Evolutionary conservation across 2,888 invertebrate species (phyloP), one percentile per base, ranked within the genome.

Genomic region (Brachyptera putata): DNA sequence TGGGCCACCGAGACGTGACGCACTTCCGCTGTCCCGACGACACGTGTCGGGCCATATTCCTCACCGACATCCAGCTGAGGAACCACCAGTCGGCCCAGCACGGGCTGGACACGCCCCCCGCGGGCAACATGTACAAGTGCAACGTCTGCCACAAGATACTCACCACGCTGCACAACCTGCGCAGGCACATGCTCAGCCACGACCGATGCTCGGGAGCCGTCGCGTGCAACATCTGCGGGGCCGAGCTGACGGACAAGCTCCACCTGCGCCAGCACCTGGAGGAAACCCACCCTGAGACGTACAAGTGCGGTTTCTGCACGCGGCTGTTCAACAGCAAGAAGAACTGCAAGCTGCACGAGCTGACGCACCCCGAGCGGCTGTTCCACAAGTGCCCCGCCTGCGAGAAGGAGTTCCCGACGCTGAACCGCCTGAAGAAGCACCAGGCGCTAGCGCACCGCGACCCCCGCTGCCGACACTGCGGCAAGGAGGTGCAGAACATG

Each of bases 401-500:
- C 60, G 59, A 59, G 1, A 60, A 63, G 56, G 56, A 58, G 13
- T 66, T 66, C 24, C 55, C 56, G 11, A 57, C 46, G n/a, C 25
- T 30, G 25, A 58, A 30, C 16, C 25, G 56, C 34, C 24, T 66
- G 48, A 61, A 61, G 21, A 57, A 59, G 21, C 66, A 66, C 26
- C 43, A 49, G 22, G 50, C 25, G 11, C 13, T 58, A 16, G 50
- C 55, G n/a, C 66, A 66, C 55, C 56, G 63, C 13, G 63, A 61
- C 13, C 61, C 62, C 30, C 57, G 61, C n/a, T 66, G 66, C 56
- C 58, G 62, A 13, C 49, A 57, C 43, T 66, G 66, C 53, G 49
- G 58, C 11, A 66, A 65, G 60, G 53, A 53, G 56, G 57, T 65
- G 9, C 22, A 14, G 13, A 60, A 63, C 18, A 48, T 43, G 3